Percentiles rank a stretch among this genome's conserved stretches.
phyloP scores from a whole-genome alignment of 1,140 invertebrate species.

The Pararge aegeria region DNA sequence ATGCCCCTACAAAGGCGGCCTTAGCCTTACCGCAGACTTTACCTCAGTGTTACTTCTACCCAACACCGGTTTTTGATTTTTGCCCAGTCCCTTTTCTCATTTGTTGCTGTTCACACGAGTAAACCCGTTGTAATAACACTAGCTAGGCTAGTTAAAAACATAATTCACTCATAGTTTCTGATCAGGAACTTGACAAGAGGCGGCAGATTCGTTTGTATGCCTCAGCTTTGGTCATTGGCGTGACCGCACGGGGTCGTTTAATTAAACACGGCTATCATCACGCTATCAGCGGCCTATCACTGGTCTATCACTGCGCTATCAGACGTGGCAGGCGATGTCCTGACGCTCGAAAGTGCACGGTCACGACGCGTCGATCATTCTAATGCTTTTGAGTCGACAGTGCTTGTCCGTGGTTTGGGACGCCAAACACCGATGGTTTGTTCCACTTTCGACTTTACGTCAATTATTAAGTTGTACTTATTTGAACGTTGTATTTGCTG shows the following conservation, averaged over 20 bases:
- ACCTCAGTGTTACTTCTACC: too few relatives aligned
- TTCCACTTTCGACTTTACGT: slow-evolving; percentile 29
- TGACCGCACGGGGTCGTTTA: slow-evolving; percentile 19
- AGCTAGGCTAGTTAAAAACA: too few relatives aligned
- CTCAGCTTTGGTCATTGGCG: neutral
- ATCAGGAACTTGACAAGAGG: neutral
- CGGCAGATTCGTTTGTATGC: neutral
- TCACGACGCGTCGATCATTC: slow-evolving; percentile 58
- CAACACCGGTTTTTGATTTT: too few relatives aligned
- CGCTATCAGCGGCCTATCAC: slow-evolving; percentile 5
- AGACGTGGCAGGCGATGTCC: slow-evolving; percentile 17
- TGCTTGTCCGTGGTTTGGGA: slow-evolving; percentile 45
- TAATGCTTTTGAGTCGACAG: slow-evolving; percentile 60
- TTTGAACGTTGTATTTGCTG: too few relatives aligned
- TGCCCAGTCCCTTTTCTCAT: too few relatives aligned
- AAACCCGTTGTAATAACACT: too few relatives aligned
- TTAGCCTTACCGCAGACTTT: too few relatives aligned
- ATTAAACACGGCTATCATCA: slow-evolving; percentile 21
- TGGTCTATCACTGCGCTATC: too few relatives aligned
- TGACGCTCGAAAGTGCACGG: slow-evolving; percentile 30
- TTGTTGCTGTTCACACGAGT: too few relatives aligned
- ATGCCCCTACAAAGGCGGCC: too few relatives aligned
- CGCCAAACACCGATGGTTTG: slow-evolving; percentile 48
- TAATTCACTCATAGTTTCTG: too few relatives aligned
- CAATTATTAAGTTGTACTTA: neutral